These are phyloP conservation scores for Dexiosoma caninum DNA, from an alignment of 2,888 invertebrate genomes.

Conservation along the genomic window DNA sequence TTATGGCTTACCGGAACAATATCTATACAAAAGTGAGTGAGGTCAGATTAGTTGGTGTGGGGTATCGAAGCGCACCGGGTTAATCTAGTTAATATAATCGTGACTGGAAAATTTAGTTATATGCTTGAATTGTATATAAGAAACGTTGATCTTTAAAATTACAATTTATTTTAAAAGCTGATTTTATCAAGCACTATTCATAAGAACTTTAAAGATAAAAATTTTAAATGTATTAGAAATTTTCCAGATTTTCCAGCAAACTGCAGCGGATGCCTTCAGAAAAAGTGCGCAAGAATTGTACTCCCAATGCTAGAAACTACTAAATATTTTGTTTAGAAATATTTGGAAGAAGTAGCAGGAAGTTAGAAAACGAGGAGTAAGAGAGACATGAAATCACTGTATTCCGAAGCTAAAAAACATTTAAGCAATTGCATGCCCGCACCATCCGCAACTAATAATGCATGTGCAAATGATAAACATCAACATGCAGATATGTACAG, in stretches of 20 bases:
- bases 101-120: too few relatives aligned
- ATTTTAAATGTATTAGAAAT: background rate
- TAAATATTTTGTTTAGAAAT: conserved; percentile 39
- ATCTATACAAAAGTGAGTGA: too few relatives aligned
- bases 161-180: background rate
- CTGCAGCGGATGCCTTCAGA: background rate
- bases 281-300: background rate
- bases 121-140: too few relatives aligned
- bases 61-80: too few relatives aligned
- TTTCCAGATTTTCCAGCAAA: background rate
- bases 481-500: conserved; percentile 39
- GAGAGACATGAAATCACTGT: conserved; percentile 73
- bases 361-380: conserved; percentile 47
- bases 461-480: conserved; percentile 46
- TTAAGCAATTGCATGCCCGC: conserved; percentile 69
- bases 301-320: background rate
- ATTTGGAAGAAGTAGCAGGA: background rate
- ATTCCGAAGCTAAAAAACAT: conserved; percentile 71
- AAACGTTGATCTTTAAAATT: background rate
- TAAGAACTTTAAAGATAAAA: background rate
- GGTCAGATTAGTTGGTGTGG: too few relatives aligned
- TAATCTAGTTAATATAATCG: too few relatives aligned
- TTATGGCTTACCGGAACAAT: too few relatives aligned
- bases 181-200: background rate
- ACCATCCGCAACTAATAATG: conserved; percentile 42